Evolutionary conservation across 2,113 vertebrate species (phyloP).

Genomic region (Oreochromis spilurus): DNA sequence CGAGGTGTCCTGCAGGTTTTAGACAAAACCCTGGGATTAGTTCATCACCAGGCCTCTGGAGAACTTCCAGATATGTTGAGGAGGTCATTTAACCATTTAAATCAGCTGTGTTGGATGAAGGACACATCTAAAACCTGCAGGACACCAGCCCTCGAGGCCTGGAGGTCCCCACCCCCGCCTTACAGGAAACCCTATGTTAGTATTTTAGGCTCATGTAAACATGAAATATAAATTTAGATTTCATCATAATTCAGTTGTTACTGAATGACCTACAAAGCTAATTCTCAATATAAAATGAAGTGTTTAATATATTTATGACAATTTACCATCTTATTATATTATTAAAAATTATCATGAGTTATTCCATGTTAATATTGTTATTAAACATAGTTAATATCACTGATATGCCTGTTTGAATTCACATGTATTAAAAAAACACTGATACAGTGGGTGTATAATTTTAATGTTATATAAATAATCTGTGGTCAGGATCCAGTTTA

Average conservation of each 20-base stretch:
- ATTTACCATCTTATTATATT: background rate
- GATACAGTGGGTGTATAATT: background rate
- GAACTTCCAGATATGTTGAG: rapidly evolving
- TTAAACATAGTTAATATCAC: background rate
- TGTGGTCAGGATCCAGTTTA: background rate
- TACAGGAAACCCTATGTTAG: background rate
- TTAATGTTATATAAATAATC: background rate
- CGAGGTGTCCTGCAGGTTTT: background rate
- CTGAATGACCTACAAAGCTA: rapidly evolving
- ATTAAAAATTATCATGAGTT: background rate
- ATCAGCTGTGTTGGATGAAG: rapidly evolving
- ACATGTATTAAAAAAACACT: background rate
- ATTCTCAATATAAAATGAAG: background rate
- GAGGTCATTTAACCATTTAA: background rate
- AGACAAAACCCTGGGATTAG: background rate
- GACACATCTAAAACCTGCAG: rapidly evolving
- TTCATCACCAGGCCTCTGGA: rapidly evolving
- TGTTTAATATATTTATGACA: background rate
- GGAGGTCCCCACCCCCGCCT: rapidly evolving
- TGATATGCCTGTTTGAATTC: background rate
- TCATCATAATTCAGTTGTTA: background rate
- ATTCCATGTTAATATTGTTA: background rate
- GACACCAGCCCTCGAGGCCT: rapidly evolving
- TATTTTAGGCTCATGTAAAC: background rate
- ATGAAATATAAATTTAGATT: background rate